Evolutionary conservation across 1,140 invertebrate genomes (phyloP).

Genomic region (Adoxophyes honmai): DNA sequence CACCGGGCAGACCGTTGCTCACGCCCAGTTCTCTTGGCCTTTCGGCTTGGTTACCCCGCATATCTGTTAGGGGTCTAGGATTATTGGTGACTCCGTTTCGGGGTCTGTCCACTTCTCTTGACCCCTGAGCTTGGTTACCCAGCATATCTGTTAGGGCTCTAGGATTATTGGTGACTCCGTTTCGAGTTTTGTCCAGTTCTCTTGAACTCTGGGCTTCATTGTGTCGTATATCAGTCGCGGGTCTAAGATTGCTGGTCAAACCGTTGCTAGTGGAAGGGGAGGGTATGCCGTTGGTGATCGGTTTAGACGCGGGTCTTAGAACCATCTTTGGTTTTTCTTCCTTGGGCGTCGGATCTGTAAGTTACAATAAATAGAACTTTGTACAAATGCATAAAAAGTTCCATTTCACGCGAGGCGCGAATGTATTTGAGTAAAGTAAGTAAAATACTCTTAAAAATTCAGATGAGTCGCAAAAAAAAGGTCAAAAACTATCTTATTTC

Average conservation of each 20-base stretch:
- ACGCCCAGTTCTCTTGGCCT: neutral
- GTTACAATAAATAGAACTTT: too few species aligned
- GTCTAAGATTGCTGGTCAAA: slow-evolving; percentile 1
- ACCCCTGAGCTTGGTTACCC: neutral
- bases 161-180: slow-evolving; percentile 8
- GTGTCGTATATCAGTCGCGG: slow-evolving; percentile 16
- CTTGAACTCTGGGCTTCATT: neutral
- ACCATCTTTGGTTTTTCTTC: slow-evolving; percentile 17
- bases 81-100: too few species aligned
- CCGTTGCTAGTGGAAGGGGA: slow-evolving; percentile 17
- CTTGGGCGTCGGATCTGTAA: slow-evolving; percentile 38
- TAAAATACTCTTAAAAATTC: too few species aligned
- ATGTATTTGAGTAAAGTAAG: too few species aligned
- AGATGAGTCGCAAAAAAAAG: too few species aligned
- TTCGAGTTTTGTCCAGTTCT: slow-evolving; percentile 14
- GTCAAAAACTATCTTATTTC: too few species aligned
- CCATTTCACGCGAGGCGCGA: too few species aligned
- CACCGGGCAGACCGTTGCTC: neutral
- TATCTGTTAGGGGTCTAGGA: too few species aligned
- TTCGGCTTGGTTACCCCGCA: neutral
- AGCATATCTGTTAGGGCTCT: slow-evolving; percentile 16
- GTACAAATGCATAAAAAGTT: too few species aligned
- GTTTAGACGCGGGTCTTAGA: slow-evolving; percentile 16
- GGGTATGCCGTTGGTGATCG: neutral
- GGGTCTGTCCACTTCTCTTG: too few species aligned